phyloP scores from a whole-genome alignment of 2,888 invertebrate genomes.

The Caenorhabditis panamensis region DNA sequence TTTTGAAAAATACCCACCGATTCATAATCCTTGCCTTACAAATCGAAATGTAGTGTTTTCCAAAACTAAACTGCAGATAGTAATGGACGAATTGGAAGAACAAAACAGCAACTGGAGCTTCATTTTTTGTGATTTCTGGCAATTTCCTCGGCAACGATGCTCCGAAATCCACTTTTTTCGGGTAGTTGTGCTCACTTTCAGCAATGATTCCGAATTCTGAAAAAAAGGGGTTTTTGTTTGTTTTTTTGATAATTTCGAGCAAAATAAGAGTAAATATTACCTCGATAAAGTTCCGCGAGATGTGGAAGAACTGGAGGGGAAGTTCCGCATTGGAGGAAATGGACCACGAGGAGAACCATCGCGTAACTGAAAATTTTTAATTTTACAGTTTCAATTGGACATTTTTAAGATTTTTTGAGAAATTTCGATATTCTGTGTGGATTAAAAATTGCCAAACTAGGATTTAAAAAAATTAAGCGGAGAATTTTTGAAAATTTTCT shows the following conservation, averaged over 20 bases:
- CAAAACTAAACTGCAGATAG: conserved; percentile 76
- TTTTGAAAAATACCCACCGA: conserved; percentile 32
- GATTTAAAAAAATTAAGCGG: conserved; percentile 1
- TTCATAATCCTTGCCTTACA: conserved; percentile 32
- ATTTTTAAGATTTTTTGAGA: neutral
- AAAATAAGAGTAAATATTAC: conserved; percentile 8
- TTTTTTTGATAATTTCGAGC: neutral
- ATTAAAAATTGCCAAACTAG: neutral
- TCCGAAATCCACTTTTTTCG: conserved; percentile 53
- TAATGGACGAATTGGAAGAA: conserved; percentile 78
- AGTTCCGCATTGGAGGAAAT: conserved; percentile 78
- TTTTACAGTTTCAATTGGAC: neutral
- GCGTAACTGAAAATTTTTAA: conserved; percentile 74
- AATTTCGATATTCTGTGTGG: neutral
- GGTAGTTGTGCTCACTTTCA: conserved; percentile 39
- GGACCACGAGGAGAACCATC: conserved; percentile 77
- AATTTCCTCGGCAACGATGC: conserved; percentile 47
- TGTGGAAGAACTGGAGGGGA: conserved; percentile 79
- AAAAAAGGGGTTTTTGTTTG: neutral
- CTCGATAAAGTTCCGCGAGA: conserved; percentile 67
- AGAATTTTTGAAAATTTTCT: neutral
- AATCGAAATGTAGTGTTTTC: conserved; percentile 69
- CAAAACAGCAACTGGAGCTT: conserved; percentile 66
- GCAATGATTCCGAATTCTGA: conserved; percentile 54
- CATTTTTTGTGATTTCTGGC: conserved; percentile 62